A percentile compares a stretch with the other conserved stretches of the same genome.
These are phyloP conservation scores for Pagrus major DNA, from an alignment of 2,113 vertebrate genomes.

Conservation along the genomic window DNA sequence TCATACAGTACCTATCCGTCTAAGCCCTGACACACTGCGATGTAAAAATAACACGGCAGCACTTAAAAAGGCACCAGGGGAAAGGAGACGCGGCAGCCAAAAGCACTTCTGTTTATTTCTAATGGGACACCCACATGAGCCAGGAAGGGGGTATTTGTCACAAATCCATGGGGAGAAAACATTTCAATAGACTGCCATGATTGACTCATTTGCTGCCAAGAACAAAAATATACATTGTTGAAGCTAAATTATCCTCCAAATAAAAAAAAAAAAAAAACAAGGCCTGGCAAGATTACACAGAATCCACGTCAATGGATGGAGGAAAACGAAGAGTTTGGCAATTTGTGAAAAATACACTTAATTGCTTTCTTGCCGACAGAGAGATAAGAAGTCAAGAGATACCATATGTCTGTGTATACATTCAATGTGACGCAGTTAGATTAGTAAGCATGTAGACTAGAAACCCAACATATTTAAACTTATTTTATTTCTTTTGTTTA, in stretches of 20 bases:
- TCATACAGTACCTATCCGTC: slow-evolving; percentile 62
- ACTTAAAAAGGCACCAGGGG: slow-evolving; percentile 73
- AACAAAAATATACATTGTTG: slow-evolving; percentile 16
- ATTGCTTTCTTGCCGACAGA: not conserved
- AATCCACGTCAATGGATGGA: slow-evolving; percentile 9
- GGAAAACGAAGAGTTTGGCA: not conserved
- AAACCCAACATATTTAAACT: too few relatives aligned
- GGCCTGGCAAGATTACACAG: slow-evolving; percentile 2
- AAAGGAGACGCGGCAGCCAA: slow-evolving; percentile 67
- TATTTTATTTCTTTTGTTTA: too few relatives aligned
- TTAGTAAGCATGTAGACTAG: not conserved
- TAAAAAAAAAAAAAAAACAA: slow-evolving; percentile 24
- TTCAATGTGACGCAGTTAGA: not conserved
- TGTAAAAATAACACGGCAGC: slow-evolving; percentile 76
- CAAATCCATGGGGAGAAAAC: slow-evolving; percentile 60
- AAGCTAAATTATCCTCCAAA: slow-evolving; percentile 29
- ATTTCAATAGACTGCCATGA: slow-evolving; percentile 55
- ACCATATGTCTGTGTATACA: not conserved
- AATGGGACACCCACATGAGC: slow-evolving; percentile 70
- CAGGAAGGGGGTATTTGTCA: slow-evolving; percentile 56
- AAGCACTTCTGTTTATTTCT: slow-evolving; percentile 72
- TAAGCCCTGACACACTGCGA: slow-evolving; percentile 66
- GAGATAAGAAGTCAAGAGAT: not conserved
- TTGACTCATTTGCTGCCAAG: slow-evolving; percentile 51
- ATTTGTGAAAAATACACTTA: not conserved